Evolutionary conservation across 2,113 vertebrate species (phyloP).

Genomic region (Piaya cayana): DNA sequence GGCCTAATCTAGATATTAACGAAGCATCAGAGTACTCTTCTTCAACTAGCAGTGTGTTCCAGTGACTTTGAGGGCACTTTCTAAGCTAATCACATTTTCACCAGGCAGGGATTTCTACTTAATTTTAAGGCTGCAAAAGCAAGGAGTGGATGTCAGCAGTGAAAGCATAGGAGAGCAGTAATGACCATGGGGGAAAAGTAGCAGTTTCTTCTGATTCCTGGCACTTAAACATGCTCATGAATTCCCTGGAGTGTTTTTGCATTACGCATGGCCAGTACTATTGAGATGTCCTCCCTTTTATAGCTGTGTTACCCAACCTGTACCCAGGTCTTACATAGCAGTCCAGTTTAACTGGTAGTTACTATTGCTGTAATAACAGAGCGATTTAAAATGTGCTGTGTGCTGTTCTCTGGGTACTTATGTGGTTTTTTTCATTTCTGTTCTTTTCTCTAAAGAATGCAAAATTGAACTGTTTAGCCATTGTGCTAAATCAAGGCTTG

Average conservation of each 20-base stretch:
- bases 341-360: neutral
- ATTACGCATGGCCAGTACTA: neutral
- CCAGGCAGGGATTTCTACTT: conserved; percentile 23
- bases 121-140: conserved; percentile 42
- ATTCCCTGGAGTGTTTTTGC: conserved; percentile 17
- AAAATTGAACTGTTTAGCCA: neutral
- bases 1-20: conserved; percentile 26
- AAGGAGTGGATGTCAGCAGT: neutral
- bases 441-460: conserved; percentile 7
- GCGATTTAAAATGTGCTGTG: neutral
- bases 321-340: neutral
- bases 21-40: conserved; percentile 41
- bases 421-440: neutral
- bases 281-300: neutral
- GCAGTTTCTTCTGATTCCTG: conserved; percentile 21
- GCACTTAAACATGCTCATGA: neutral
- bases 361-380: neutral
- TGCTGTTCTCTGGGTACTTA: neutral
- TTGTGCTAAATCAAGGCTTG: conserved; percentile 21
- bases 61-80: conserved; percentile 49
- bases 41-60: conserved; percentile 30
- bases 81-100: conserved; percentile 49
- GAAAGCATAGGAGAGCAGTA: neutral
- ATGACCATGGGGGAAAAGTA: neutral
- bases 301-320: neutral